phyloP scores from a whole-genome alignment of 2,888 invertebrate species.

The Agrochola lychnidis region DNA sequence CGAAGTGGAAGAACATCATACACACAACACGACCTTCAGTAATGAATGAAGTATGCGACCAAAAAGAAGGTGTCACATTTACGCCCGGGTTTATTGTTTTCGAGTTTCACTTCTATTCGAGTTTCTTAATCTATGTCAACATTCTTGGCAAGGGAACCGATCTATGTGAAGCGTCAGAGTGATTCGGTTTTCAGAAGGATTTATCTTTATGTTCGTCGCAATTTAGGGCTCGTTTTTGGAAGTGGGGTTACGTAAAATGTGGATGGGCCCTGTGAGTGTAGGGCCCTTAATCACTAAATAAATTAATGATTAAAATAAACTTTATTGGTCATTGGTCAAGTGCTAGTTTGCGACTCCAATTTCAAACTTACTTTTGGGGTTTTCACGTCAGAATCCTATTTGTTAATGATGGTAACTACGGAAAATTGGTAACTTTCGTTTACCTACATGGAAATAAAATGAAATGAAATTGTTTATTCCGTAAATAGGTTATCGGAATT shows the following conservation, averaged over 20 bases:
- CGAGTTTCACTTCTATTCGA: background rate
- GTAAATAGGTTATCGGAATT: too few relatives aligned
- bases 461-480: too few relatives aligned
- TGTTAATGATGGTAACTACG: background rate
- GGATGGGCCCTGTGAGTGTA: background rate
- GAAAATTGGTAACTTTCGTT: background rate
- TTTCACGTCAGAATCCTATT: background rate
- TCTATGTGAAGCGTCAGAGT: slow-evolving; percentile 44
- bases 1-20: too few relatives aligned
- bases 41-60: too few relatives aligned
- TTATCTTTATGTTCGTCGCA: slow-evolving; percentile 51
- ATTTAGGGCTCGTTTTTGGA: slow-evolving; percentile 47
- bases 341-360: background rate
- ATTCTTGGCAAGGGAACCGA: slow-evolving; percentile 40
- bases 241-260: slow-evolving; percentile 30
- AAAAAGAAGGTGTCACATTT: background rate
- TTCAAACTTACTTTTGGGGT: background rate
- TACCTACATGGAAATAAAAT: background rate
- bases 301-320: slow-evolving; percentile 16
- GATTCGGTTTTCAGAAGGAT: slow-evolving; percentile 54
- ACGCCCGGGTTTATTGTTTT: background rate
- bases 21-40: too few relatives aligned
- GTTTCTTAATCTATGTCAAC: slow-evolving; percentile 1
- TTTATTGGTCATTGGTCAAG: background rate
- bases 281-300: background rate